Evolutionary conservation across 2,113 vertebrate species (phyloP).

Genomic region (Hyperoodon ampullatus): DNA sequence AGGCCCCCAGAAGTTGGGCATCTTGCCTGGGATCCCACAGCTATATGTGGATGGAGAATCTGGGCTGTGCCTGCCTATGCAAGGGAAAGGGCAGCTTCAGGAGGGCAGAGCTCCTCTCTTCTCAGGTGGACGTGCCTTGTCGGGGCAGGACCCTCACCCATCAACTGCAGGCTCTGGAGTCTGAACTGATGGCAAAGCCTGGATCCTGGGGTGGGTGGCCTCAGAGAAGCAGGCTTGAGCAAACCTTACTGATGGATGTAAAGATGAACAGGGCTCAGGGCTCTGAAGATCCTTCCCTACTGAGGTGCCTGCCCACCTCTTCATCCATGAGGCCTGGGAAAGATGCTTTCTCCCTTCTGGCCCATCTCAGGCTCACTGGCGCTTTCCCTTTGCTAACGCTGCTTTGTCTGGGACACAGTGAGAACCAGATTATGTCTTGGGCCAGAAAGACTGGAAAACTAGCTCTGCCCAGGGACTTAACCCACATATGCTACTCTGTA

Average conservation of each 20-base stretch:
- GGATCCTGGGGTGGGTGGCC: neutral
- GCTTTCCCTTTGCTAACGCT: neutral
- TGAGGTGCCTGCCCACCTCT: neutral
- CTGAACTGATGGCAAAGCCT: neutral
- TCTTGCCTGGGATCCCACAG: neutral
- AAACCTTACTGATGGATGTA: neutral
- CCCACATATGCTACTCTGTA: too few species aligned
- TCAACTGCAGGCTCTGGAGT: neutral
- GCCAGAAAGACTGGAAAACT: neutral
- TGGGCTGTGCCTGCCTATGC: neutral
- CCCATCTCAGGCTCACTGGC: neutral
- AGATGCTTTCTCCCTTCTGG: neutral
- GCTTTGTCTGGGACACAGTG: neutral
- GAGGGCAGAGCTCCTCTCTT: neutral
- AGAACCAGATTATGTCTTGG: neutral
- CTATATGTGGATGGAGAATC: neutral
- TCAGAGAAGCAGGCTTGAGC: neutral
- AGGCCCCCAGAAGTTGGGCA: fast-evolving
- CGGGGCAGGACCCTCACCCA: neutral
- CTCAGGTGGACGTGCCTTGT: neutral
- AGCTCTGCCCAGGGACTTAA: neutral
- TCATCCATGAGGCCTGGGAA: neutral
- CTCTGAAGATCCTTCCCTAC: neutral
- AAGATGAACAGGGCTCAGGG: neutral
- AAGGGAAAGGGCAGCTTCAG: too few species aligned